phyloP scores from a whole-genome alignment of 2,888 invertebrate species.

The Clusia tigrina region DNA sequence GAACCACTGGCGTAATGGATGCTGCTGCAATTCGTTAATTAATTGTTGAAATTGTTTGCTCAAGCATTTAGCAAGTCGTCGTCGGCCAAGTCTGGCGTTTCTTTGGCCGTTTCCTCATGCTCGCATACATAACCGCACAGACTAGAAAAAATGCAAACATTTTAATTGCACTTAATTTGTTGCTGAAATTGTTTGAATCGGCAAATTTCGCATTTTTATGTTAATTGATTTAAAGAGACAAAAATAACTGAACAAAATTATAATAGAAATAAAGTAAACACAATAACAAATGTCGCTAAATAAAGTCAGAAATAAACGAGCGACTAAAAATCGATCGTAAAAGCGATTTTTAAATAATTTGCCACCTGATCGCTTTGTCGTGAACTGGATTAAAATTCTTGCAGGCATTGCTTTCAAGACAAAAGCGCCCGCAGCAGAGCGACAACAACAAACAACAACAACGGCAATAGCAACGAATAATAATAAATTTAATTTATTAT shows the following conservation, averaged over 20 bases:
- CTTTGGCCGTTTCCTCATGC: too few species aligned
- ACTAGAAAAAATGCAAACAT: background rate
- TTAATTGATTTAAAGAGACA: too few species aligned
- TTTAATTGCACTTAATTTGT: slow-evolving; percentile 7
- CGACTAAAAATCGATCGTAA: too few species aligned
- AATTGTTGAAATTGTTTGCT: background rate
- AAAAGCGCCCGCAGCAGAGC: background rate
- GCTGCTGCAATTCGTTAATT: slow-evolving; percentile 7
- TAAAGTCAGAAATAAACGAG: too few species aligned
- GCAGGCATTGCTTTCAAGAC: background rate
- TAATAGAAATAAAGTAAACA: too few species aligned
- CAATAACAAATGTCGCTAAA: too few species aligned
- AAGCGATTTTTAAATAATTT: too few species aligned
- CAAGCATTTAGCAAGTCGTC: background rate
- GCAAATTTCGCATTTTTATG: slow-evolving; percentile 6
- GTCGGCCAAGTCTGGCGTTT: background rate
- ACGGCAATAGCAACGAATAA: slow-evolving; percentile 16
- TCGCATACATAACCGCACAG: background rate
- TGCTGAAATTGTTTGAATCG: background rate
- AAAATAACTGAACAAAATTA: too few species aligned
- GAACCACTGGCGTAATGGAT: background rate
- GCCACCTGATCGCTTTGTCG: background rate
- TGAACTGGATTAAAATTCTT: slow-evolving; percentile 2
- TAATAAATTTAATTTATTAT: slow-evolving; percentile 48
- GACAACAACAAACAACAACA: background rate